phyloP scores from a whole-genome alignment of 2,113 vertebrate species.

The Mustelus asterias region DNA sequence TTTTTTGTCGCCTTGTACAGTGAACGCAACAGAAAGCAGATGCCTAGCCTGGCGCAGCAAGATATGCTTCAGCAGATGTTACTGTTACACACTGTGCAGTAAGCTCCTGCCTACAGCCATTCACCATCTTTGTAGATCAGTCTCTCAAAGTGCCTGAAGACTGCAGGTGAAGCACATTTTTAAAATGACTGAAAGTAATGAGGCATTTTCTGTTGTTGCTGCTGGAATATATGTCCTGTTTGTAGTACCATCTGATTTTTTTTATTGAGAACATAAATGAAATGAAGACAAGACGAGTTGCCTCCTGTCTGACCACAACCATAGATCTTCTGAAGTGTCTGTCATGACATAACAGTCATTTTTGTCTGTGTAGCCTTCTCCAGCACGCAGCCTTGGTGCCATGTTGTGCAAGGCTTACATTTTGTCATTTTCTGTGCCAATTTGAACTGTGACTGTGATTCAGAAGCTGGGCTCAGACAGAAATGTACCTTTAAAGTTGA shows the following conservation, averaged over 20 bases:
- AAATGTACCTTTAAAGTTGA: not conserved
- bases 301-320: not conserved
- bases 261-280: not conserved
- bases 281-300: not conserved
- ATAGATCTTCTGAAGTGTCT: not conserved
- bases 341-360: not conserved
- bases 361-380: not conserved
- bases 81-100: not conserved
- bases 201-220: not conserved
- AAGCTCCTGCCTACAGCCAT: not conserved
- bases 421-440: not conserved
- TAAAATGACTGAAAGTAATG: not conserved
- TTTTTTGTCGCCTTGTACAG: not conserved
- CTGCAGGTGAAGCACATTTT: slow-evolving; percentile 6
- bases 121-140: not conserved
- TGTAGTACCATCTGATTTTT: not conserved
- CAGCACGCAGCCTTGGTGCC: not conserved
- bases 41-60: not conserved
- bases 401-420: not conserved
- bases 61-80: not conserved
- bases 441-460: not conserved
- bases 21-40: not conserved
- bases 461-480: not conserved
- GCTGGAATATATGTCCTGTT: not conserved
- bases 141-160: not conserved